A percentile compares a stretch with the other conserved stretches of the same genome.
These are phyloP conservation scores for Poeciliopsis retropinna DNA, from an alignment of 2,113 vertebrate species.

Conservation along the genomic window DNA sequence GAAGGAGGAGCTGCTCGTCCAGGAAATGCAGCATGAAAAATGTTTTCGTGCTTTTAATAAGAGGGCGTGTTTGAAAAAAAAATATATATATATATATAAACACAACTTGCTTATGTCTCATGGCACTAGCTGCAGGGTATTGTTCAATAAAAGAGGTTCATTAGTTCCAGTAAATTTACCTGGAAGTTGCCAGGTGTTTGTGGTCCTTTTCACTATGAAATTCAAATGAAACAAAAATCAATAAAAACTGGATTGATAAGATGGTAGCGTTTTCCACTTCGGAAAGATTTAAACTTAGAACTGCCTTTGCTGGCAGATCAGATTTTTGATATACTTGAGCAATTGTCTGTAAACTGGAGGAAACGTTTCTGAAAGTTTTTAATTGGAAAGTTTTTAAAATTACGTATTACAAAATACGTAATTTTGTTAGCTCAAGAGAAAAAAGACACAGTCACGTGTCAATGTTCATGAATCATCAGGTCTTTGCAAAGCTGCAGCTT, in stretches of 20 bases:
- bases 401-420: no score
- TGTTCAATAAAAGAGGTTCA: neutral
- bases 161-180: neutral
- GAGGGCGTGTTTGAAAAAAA: neutral
- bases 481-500: neutral
- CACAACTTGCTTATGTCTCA: neutral
- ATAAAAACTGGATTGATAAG: no score
- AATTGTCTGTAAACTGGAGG: neutral
- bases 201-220: neutral
- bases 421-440: no score
- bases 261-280: neutral
- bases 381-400: no score
- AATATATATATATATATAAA: neutral
- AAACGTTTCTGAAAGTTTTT: no score
- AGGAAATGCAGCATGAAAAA: neutral
- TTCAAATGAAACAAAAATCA: neutral
- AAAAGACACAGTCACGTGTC: neutral
- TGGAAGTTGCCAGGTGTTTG: neutral
- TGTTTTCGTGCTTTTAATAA: slow-evolving; percentile 4
- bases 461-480: neutral
- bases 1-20: neutral
- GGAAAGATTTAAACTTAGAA: neutral
- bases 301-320: no score
- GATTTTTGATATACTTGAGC: neutral
- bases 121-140: neutral